Base-by-base conservation (phyloP, 2,888 invertebrate species). In the Monoplex corrugatus region DNA sequence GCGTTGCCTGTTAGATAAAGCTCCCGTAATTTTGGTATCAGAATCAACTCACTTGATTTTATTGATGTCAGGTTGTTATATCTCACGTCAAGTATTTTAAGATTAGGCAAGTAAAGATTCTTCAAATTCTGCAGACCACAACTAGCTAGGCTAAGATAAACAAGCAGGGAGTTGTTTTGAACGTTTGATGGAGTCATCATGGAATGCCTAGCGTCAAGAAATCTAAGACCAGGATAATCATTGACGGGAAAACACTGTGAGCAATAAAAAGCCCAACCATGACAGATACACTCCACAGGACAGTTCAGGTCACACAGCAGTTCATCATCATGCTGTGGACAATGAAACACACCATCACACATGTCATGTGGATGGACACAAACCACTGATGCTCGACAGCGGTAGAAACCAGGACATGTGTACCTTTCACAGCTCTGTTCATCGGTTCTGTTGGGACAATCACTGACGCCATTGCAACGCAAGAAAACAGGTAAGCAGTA, bases 401-500 rank as follows among this genome's bases (percentile, higher is more conserved):
- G 87, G 85, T 89, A 89, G 44, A 78, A 50, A 40, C 87, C 87
- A 16, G 44, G 63, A 72, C 89, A 89, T 13, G 87, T 82, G n/a
- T 89, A 78, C 23, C 38, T 5, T n/a, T 78, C 35, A 38, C 78
- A 78, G 1, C 35, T 38, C 35, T 2, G 10, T 57, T 89, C 89
- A 38, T 89, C 89, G 28, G 85, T 85, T 1, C 85, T 80, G 2
- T 78, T 28, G 0, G 89, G 89, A 35, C 89, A 89, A 85, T 89
- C 89, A 0, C 35, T 0, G 50, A 85, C 43, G 35, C 68, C 78
- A 68, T 89, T 89, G 40, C 89, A 89, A 78, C 87, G 87, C 78
- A 89, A 50, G 38, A 87, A 89, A 32, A 89, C 86, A 16, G 89
- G 89, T n/a, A 89, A 78, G 44, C 89, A 89, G 80, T 85, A 89